Conservation (phyloP, 2,113 vertebrate species). For the Ibidorhyncha struthersii region DNA sequence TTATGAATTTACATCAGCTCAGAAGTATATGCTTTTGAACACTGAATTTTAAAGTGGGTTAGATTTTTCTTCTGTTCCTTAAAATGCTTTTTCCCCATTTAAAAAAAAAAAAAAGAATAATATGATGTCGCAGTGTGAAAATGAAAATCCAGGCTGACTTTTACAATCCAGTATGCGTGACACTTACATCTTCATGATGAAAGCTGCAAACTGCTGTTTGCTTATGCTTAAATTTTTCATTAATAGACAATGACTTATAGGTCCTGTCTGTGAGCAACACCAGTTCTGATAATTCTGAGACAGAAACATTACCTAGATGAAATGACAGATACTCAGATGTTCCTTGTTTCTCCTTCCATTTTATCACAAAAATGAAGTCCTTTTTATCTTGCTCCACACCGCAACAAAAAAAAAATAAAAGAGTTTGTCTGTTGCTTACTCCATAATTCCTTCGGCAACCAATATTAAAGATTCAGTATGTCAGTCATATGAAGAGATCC, state of each 20-base stretch:
- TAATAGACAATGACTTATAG: neutral
- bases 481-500: neutral
- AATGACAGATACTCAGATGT: neutral
- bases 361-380: neutral
- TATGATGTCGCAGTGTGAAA: neutral
- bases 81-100: neutral
- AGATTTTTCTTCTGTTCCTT: neutral
- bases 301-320: neutral
- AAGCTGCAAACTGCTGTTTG: neutral
- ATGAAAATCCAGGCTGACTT: neutral
- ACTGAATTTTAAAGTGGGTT: slow-evolving; percentile 12
- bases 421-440: neutral
- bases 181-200: neutral
- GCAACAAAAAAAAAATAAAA: neutral
- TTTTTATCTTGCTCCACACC: neutral
- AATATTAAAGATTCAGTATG: neutral
- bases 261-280: neutral
- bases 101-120: neutral
- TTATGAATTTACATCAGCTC: slow-evolving; percentile 32
- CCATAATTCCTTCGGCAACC: neutral
- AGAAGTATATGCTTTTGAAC: neutral
- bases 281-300: neutral
- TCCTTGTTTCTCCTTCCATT: neutral
- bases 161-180: neutral
- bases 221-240: neutral